Conservation (phyloP, 2,113 vertebrate genomes). For the Podocnemis expansa region DNA sequence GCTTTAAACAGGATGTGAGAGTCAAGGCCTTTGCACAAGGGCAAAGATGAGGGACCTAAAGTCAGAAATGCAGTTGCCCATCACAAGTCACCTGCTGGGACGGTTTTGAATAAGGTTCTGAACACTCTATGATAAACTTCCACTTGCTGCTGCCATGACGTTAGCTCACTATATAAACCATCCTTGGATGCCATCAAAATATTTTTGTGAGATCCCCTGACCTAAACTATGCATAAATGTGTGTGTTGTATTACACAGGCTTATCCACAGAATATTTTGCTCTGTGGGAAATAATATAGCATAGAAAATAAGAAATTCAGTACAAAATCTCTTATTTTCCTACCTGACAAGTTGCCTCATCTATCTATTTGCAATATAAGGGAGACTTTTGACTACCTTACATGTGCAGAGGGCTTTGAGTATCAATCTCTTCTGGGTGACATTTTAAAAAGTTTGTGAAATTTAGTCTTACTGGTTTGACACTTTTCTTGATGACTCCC, state of each 20-base stretch:
- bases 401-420: background rate
- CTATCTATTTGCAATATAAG: background rate
- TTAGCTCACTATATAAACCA: background rate
- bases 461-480: background rate
- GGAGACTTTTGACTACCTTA: background rate
- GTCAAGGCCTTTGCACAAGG: background rate
- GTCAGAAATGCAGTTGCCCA: background rate
- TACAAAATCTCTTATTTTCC: background rate
- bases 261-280: background rate
- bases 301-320: background rate
- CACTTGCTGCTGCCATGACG: background rate
- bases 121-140: background rate
- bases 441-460: conserved; percentile 18
- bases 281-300: background rate
- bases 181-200: too few species aligned
- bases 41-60: background rate
- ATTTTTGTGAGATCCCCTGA: too few species aligned
- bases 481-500: background rate
- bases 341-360: background rate
- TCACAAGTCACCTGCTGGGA: background rate
- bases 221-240: background rate
- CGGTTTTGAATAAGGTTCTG: background rate
- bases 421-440: background rate
- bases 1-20: background rate
- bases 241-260: background rate